Evolutionary conservation across 2,888 invertebrate species (phyloP).

Genomic region (Prosapia bicincta): DNA sequence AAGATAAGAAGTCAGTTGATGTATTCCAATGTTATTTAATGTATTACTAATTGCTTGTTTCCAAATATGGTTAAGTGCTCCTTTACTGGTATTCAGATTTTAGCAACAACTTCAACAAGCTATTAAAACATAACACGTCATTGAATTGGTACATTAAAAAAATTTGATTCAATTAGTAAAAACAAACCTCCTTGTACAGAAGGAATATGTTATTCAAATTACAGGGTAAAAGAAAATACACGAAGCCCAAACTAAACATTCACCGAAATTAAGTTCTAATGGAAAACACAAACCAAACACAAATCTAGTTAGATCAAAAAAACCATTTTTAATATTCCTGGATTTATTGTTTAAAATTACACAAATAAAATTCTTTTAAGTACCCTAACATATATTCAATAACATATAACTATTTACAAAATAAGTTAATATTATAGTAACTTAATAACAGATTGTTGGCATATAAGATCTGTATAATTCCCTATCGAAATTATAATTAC

Average conservation of each 20-base stretch:
- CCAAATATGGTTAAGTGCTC: neutral
- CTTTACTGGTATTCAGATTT: neutral
- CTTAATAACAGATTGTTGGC: neutral
- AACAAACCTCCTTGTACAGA: neutral
- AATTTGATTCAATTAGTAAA: neutral
- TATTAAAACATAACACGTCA: neutral
- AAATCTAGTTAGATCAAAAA: neutral
- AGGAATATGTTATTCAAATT: neutral
- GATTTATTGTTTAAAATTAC: neutral
- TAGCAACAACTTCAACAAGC: neutral
- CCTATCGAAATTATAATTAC: neutral
- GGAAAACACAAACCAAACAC: neutral
- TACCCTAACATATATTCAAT: conserved; percentile 16
- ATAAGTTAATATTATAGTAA: neutral
- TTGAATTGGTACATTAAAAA: neutral
- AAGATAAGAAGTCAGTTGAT: no score
- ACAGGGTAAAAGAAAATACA: neutral
- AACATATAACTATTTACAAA: neutral
- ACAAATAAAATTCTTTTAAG: conserved; percentile 16
- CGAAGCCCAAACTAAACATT: neutral
- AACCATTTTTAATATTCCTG: neutral
- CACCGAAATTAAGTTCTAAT: neutral
- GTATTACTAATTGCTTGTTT: neutral
- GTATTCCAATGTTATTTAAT: neutral
- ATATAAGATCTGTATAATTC: neutral